Evolutionary conservation across 2,888 invertebrate species (phyloP).

Genomic region (Aspidapion aeneum): DNA sequence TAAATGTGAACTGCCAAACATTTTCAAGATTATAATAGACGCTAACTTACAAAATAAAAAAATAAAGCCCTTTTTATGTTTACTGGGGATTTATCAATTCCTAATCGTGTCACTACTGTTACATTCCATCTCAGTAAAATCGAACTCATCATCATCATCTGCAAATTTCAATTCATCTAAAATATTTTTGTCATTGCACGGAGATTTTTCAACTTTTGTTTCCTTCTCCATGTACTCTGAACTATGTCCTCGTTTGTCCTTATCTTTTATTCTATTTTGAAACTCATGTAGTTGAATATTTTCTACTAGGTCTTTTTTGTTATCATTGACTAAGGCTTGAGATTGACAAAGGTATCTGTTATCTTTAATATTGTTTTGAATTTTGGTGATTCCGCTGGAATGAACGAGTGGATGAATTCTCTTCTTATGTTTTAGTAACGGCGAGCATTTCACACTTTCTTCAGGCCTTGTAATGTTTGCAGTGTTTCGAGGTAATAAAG

Average conservation of each 20-base stretch:
- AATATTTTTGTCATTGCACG: slow-evolving; percentile 54
- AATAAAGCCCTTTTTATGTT: too few species aligned
- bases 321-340: slow-evolving; percentile 34
- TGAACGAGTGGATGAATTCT: background rate
- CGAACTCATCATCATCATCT: slow-evolving; percentile 61
- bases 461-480: background rate
- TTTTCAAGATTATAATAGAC: too few species aligned
- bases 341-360: slow-evolving; percentile 26
- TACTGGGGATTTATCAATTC: too few species aligned
- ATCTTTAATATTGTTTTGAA: slow-evolving; percentile 16
- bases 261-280: slow-evolving; percentile 27
- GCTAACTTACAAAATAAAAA: too few species aligned
- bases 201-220: slow-evolving; percentile 64
- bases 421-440: background rate
- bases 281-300: slow-evolving; percentile 41
- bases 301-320: slow-evolving; percentile 21
- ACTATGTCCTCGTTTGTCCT: slow-evolving; percentile 22
- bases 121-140: slow-evolving; percentile 40
- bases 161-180: slow-evolving; percentile 67
- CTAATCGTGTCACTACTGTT: slow-evolving; percentile 37
- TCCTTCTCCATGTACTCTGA: slow-evolving; percentile 56
- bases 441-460: background rate
- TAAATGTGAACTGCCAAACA: too few species aligned
- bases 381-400: background rate
- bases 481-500: background rate